Evolutionary conservation across 2,797 vertebrate genomes (phyloP).

Genomic region (Anguilla obscura): DNA sequence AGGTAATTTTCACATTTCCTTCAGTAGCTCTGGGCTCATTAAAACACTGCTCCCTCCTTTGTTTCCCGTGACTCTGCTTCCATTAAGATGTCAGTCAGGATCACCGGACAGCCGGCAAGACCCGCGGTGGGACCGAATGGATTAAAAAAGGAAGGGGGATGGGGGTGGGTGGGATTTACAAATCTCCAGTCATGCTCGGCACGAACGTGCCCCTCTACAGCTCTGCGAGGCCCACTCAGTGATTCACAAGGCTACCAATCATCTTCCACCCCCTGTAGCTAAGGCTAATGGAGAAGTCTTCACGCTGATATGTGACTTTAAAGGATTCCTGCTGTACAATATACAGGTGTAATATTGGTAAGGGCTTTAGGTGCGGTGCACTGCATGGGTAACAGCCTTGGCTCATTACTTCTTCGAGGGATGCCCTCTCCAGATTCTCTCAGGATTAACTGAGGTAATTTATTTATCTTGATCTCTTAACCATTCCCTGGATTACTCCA

Average conservation of each 20-base stretch:
- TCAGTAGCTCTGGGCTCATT: slow-evolving; percentile 3
- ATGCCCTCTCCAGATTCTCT: background rate
- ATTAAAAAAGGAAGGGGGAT: background rate
- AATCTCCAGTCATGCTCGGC: slow-evolving; percentile 1
- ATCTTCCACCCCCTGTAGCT: background rate
- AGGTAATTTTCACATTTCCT: background rate
- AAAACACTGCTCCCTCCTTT: background rate
- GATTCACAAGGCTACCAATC: background rate
- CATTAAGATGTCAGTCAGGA: slow-evolving; percentile 26
- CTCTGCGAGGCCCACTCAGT: background rate
- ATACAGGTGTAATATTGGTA: background rate
- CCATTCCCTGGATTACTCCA: background rate
- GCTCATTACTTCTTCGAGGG: background rate
- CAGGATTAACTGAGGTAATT: background rate
- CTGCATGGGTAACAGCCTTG: background rate
- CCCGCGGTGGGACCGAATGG: background rate
- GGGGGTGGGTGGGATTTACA: too few relatives aligned
- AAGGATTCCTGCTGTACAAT: background rate
- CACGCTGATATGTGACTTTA: background rate
- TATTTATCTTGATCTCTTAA: background rate
- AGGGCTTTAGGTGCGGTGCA: background rate
- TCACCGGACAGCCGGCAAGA: background rate
- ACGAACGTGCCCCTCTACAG: background rate
- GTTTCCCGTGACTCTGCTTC: background rate
- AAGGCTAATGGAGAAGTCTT: background rate